These are phyloP conservation scores for Tetanocera ferruginea DNA, from an alignment of 2,888 invertebrate genomes.

Conservation along the genomic window DNA sequence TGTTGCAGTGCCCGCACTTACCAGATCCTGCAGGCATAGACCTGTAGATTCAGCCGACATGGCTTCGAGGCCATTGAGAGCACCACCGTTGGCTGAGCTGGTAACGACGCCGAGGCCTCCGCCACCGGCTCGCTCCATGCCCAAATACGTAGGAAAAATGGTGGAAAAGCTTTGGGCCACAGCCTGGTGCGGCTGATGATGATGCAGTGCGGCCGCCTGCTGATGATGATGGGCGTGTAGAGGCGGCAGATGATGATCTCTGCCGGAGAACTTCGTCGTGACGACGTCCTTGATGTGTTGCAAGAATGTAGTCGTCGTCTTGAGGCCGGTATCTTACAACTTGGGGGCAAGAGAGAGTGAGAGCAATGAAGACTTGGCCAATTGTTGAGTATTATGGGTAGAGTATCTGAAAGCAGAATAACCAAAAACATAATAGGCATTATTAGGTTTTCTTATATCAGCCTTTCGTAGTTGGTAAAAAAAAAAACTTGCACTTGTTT, in stretches of 20 bases:
- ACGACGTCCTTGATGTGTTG: slow-evolving; percentile 70
- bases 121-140: slow-evolving; percentile 67
- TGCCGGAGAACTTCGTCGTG: slow-evolving; percentile 69
- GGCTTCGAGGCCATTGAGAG: slow-evolving; percentile 71
- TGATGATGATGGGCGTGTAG: slow-evolving; percentile 64
- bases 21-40: slow-evolving; percentile 79
- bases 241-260: slow-evolving; percentile 66
- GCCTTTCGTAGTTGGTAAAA: background rate
- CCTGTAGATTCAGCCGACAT: slow-evolving; percentile 74
- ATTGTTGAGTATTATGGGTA: background rate
- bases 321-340: slow-evolving; percentile 68
- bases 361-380: no score
- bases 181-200: slow-evolving; percentile 63
- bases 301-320: slow-evolving; percentile 69
- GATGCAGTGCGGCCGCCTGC: slow-evolving; percentile 52
- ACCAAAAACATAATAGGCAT: background rate
- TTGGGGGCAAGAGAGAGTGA: slow-evolving; percentile 44
- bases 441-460: background rate
- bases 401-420: background rate
- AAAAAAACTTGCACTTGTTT: background rate
- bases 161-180: slow-evolving; percentile 68
- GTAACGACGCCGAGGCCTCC: slow-evolving; percentile 59
- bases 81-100: slow-evolving; percentile 58
- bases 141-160: slow-evolving; percentile 68
- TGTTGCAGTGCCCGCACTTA: slow-evolving; percentile 72